Evolutionary conservation across 2,113 vertebrate genomes (phyloP), one percentile per base, ranked within the genome.

Genomic region (Numenius arquata): DNA sequence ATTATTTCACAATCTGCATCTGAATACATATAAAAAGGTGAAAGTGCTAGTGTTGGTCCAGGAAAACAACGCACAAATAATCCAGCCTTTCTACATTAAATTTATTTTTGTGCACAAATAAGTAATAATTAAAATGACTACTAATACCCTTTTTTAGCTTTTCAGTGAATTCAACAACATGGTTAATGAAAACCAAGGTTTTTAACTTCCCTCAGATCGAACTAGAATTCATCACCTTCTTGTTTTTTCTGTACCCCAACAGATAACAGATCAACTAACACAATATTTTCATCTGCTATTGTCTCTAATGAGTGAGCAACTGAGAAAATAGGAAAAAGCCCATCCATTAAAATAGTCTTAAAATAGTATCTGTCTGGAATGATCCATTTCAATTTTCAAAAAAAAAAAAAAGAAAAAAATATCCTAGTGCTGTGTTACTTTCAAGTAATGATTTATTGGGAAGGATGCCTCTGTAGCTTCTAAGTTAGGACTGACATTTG

Each of bases 401-500:
- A 74, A 45, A 43, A 45, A 56, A 53, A 53, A 47, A 30, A 75
- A 47, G 36, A 61, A 59, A 58, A 27, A 15, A 23, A 66, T 52
- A 67, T 23, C 47, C 56, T 15, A 40, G 19, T 23, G 32, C 56
- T 32, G 7, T 73, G 53, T 79, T 88, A 84, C 71, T 75, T 88
- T 92, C 72, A 90, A 80, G 41, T 26, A 84, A 80, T 74, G 83
- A 93, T 95, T 95, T 86, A 88, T 62, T 80, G 59, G 29, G 36
- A 30, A 86, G 55, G n/a, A 83, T 88, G 41, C 40, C 88, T 90
- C 58, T 41, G 62, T 56, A 90, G 82, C 52, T 93, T 93, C 90
- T 93, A 94, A 92, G 85, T 94, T 90, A 73, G 32, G 94, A 77
- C 72, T 93, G 92, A 92, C 90, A 95, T 92, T 80, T 93, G 78